Conservation (phyloP, 2,797 vertebrate genomes). For the Holocentrus rufus region DNA sequence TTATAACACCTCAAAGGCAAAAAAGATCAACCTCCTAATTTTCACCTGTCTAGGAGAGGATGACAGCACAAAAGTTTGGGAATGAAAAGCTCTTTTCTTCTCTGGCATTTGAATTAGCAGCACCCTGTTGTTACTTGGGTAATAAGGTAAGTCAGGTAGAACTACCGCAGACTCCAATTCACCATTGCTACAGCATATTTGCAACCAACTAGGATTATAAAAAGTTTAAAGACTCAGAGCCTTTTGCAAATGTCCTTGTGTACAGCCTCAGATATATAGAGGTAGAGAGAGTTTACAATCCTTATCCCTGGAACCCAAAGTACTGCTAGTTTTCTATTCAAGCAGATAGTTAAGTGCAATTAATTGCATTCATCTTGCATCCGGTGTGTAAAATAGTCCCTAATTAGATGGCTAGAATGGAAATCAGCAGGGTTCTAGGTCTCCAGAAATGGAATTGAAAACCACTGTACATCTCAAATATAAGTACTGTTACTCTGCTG, state of each 20-base stretch:
- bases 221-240: neutral
- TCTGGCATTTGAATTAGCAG: constrained; percentile 40
- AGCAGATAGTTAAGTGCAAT: too few relatives aligned
- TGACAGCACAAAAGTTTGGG: constrained; percentile 12
- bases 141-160: constrained; percentile 9
- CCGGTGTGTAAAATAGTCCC: too few relatives aligned
- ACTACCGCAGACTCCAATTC: neutral
- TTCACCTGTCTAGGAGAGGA: constrained; percentile 40
- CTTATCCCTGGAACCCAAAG: too few relatives aligned
- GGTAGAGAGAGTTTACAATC: too few relatives aligned
- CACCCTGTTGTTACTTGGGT: neutral
- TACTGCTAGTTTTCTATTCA: too few relatives aligned
- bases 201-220: neutral
- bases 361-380: too few relatives aligned
- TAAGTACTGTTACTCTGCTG: too few relatives aligned
- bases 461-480: too few relatives aligned
- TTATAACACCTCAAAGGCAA: constrained; percentile 27
- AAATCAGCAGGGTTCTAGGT: too few relatives aligned
- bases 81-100: constrained; percentile 1
- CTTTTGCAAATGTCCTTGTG: neutral
- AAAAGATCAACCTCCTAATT: constrained; percentile 47
- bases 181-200: neutral
- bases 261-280: neutral
- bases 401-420: too few relatives aligned
- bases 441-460: too few relatives aligned